Conservation (phyloP, 2,113 vertebrate genomes). For the Hypanus sabinus region DNA sequence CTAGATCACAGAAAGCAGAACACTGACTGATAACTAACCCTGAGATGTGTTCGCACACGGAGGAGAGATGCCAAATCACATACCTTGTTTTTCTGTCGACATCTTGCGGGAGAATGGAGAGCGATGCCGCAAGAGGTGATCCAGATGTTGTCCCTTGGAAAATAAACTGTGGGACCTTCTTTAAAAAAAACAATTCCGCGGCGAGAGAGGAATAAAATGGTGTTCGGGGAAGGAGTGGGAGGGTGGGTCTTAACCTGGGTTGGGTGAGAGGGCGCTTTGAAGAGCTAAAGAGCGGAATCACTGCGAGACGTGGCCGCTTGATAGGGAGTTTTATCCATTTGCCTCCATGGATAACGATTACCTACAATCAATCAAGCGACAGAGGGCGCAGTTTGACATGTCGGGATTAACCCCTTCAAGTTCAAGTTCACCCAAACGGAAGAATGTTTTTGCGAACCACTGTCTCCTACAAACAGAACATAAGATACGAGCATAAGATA, state of each 20-base stretch:
- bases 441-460: too few relatives aligned
- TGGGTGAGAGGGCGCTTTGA: neutral
- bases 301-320: neutral
- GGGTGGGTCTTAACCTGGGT: neutral
- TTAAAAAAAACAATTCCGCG: neutral
- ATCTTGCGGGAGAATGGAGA: neutral
- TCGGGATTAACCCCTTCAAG: neutral
- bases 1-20: neutral
- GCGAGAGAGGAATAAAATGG: neutral
- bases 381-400: neutral
- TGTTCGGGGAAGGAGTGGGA: neutral
- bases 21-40: neutral
- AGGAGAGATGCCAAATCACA: neutral
- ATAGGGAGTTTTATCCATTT: neutral
- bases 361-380: too few relatives aligned
- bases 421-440: too few relatives aligned
- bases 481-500: too few relatives aligned
- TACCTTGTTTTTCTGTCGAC: conserved; percentile 13
- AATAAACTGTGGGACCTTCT: neutral
- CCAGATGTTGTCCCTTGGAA: neutral
- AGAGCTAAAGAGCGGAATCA: neutral
- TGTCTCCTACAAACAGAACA: too few relatives aligned
- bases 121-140: neutral
- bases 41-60: neutral
- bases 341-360: neutral